Conservation (phyloP, 2,888 invertebrate genomes). For the Flexamia atlantica region DNA sequence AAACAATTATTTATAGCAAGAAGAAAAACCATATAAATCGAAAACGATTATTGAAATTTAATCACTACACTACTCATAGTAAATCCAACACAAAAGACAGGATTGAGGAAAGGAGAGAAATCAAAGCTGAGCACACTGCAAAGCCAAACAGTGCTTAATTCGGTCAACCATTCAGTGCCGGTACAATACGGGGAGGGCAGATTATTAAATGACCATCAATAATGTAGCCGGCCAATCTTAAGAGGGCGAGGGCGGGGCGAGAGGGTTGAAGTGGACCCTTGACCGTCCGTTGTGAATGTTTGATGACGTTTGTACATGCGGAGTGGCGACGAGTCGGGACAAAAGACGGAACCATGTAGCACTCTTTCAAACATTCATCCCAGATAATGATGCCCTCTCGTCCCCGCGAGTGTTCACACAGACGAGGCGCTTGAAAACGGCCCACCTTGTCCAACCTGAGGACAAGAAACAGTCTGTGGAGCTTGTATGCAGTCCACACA, state of each 20-base stretch:
- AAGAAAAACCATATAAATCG: too few species aligned
- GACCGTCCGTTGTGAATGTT: conserved; percentile 38
- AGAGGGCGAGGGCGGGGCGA: neutral
- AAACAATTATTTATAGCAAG: too few species aligned
- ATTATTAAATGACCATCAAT: conserved; percentile 52
- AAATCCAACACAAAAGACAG: too few species aligned
- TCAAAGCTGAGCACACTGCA: conserved; percentile 13
- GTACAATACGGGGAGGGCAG: conserved; percentile 15
- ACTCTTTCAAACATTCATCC: conserved; percentile 50
- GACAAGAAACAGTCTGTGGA: too few species aligned
- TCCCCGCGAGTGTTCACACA: conserved; percentile 6
- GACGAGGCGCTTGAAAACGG: neutral
- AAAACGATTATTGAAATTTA: too few species aligned
- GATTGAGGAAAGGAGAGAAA: neutral
- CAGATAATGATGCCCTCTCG: conserved; percentile 32
- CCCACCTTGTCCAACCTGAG: neutral
- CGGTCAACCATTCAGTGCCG: conserved; percentile 31
- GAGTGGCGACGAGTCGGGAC: conserved; percentile 1
- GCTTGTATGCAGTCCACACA: too few species aligned
- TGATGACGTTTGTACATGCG: conserved; percentile 49
- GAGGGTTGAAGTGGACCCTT: neutral
- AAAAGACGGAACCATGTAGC: conserved; percentile 53
- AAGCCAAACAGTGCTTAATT: conserved; percentile 40
- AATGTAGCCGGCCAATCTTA: conserved; percentile 50
- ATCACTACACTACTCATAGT: too few species aligned